A percentile compares a stretch with the other conserved stretches of the same genome.
Conservation (phyloP, 2,888 invertebrate species). For the Coecobrya sp. region DNA sequence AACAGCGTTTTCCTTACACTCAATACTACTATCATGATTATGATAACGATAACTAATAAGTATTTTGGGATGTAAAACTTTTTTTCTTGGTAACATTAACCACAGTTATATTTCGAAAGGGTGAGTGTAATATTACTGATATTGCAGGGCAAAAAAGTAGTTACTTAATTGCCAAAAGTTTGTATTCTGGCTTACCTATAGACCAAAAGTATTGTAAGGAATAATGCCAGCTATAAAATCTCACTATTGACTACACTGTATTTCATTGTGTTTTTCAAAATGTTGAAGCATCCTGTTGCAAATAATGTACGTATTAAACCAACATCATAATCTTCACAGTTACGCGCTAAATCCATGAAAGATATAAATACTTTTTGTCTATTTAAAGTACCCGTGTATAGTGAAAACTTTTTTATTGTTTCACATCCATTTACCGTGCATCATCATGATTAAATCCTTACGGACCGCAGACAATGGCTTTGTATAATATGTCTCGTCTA, state of each 20-base stretch:
- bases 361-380: neutral
- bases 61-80: conserved; percentile 1
- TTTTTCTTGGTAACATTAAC: neutral
- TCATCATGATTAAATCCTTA: conserved; percentile 59
- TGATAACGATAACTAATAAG: neutral
- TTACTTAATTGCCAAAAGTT: neutral
- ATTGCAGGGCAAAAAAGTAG: neutral
- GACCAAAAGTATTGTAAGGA: too few relatives aligned
- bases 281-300: conserved; percentile 39
- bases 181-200: neutral
- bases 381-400: neutral
- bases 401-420: conserved; percentile 5
- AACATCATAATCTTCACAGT: neutral
- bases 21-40: neutral
- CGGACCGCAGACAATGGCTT: conserved; percentile 55
- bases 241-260: neutral
- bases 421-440: conserved; percentile 24
- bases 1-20: too few relatives aligned
- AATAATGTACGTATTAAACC: neutral
- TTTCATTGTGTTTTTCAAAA: conserved; percentile 47
- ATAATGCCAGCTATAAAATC: too few relatives aligned
- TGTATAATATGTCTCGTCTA: neutral
- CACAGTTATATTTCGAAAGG: neutral
- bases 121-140: neutral
- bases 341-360: neutral